Evolutionary conservation across 2,113 vertebrate genomes (phyloP), one percentile per base, ranked within the genome.

Genomic region (Isichthys henryi): DNA sequence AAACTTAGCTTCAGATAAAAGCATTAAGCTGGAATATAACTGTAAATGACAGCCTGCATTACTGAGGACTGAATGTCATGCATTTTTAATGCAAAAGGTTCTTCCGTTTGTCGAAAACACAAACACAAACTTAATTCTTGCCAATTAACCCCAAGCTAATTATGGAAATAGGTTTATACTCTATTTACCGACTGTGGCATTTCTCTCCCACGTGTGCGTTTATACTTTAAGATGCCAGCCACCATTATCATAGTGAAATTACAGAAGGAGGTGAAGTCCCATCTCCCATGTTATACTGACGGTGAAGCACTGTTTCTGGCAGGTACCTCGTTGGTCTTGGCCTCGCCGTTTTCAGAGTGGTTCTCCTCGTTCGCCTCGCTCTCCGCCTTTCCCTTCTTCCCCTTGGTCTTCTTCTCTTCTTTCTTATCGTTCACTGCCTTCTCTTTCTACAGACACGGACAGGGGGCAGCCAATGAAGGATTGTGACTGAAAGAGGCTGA

Each of bases 301-400:
- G 3, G 10, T 0, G n/a, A 9, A 31, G 39, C 39, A 39, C 39
- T 39, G 23, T 31, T 1, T 35, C 27, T 0, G 11, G 11, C 13
- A 39, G 92, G 74, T 95, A 98, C 97, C 97, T 98, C 95, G 35
- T 96, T 96, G 96, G 96, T 97, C 96, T 97, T 98, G 94, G 96
- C 95, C 92, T 97, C 97, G 95, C 97, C 97, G 0, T 99, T 99
- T 95, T 98, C 97, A 96, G 97, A 96, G 96, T 97, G 97, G 96
- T 96, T 97, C 94, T 98, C 97, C 94, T 98, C 96, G 92, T 97
- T 97, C 86, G 96, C 95, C 92, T 97, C 97, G 89, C 97, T 96
- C 91, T 96, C 96, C 6, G 95, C 95, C 93, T 97, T 97, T 95
- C 96, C 95, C 96, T 96, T 97, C 94, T 97, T 96, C 91, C 93